Evolutionary conservation across 2,113 vertebrate species (phyloP), one percentile per base, ranked within the genome.

Genomic region (Echinops telfairi): DNA sequence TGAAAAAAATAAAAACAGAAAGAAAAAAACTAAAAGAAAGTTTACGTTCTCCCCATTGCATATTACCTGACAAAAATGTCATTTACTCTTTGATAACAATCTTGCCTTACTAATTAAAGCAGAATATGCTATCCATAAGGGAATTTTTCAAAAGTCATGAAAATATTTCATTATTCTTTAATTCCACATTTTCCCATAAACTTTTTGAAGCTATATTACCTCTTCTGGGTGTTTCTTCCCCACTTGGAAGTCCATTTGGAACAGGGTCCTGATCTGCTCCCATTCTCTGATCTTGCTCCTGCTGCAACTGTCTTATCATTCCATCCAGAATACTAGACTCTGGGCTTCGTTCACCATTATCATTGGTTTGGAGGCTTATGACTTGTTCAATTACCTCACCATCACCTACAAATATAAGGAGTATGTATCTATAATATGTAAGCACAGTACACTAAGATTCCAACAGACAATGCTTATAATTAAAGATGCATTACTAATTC

Each of bases 301-400:
- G 97, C 94, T 98, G 99, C 1, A 99, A 97, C 33, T 99, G 98
- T 40, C 99, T 97, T 94, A 99, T 99, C 96, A 99, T 99, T 27
- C 98, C 98, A 73, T 99, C 99, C 84, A 99, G 98, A 91, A 99
- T 96, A 90, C 97, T 99, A 93, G 98, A 97, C 66, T 99, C 96
- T 0, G 98, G 58, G 82, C 96, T 98, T 60, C 96, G 97, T 20
- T 99, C 99, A 86, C 99, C 99, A 3, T 98, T 98, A 58, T 99
- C 99, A 80, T 98, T 95, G 0, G 98, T 98, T 94, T 99, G 99
- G 66, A 99, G 99, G 92, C 99, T 99, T 97, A 99, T 99, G 87
- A 99, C 99, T 97, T 99, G 99, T 95, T 99, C 99, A 76, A 99
- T 99, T 60, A 99, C 99, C 94, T 99, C 99, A 12, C 99, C 99